Evolutionary conservation across 2,113 vertebrate species (phyloP).

Genomic region (Prinia subflava): DNA sequence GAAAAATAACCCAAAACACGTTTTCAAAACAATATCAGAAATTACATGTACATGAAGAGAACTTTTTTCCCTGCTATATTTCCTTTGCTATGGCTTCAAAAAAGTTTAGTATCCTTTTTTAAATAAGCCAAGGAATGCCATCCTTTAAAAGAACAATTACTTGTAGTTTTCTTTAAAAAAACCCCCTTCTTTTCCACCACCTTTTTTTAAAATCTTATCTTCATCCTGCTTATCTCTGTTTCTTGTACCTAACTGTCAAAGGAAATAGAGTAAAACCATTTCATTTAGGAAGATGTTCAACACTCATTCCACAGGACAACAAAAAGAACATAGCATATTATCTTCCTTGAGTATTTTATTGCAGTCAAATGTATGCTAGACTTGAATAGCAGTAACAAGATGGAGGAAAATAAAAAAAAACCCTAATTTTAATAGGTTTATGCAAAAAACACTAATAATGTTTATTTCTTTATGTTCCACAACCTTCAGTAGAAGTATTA

Average conservation of each 20-base stretch:
- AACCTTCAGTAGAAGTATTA: neutral
- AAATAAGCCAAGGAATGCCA: neutral
- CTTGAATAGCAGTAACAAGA: neutral
- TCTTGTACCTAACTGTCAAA: neutral
- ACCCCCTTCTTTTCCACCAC: neutral
- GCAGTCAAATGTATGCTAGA: neutral
- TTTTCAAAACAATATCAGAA: neutral
- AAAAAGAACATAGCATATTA: neutral
- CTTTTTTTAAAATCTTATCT: neutral
- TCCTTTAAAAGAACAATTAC: neutral
- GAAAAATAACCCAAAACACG: neutral
- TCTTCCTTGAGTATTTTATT: neutral
- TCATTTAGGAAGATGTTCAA: neutral
- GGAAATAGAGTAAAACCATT: neutral
- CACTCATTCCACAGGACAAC: neutral
- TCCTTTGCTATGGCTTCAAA: neutral
- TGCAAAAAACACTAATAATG: neutral
- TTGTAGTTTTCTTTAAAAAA: neutral
- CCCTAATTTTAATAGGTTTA: neutral
- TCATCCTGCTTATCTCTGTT: neutral
- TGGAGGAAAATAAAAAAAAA: accelerated
- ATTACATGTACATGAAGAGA: neutral
- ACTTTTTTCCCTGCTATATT: neutral
- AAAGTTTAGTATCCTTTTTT: neutral
- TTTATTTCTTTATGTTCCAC: neutral